Conservation (phyloP, 1,140 invertebrate species). For the Drosophila prosaltans region DNA sequence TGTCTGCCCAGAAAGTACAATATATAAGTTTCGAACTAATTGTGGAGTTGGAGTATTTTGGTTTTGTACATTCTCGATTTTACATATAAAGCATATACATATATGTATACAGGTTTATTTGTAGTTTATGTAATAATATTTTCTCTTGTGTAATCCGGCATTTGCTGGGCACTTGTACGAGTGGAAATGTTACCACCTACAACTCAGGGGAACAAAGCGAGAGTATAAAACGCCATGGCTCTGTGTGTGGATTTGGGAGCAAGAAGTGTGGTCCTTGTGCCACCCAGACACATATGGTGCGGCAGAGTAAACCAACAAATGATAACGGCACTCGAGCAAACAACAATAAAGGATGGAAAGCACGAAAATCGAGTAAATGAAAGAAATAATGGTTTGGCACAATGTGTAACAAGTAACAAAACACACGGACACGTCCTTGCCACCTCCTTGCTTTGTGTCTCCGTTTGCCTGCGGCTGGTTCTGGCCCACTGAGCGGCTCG, state of each 20-base stretch:
- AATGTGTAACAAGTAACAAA: conserved; percentile 73
- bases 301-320: conserved; percentile 74
- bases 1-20: too few species aligned
- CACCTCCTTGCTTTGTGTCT: conserved; percentile 2
- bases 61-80: too few species aligned
- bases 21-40: too few species aligned
- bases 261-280: conserved; percentile 3
- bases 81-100: not conserved
- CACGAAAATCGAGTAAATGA: conserved; percentile 77
- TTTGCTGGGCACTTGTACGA: not conserved
- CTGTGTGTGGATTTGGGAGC: conserved; percentile 6
- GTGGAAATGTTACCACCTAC: not conserved
- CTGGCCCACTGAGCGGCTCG: conserved; percentile 5
- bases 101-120: not conserved
- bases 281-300: conserved; percentile 62
- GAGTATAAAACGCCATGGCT: conserved; percentile 7
- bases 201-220: conserved; percentile 1
- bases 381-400: conserved; percentile 71
- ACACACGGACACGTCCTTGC: conserved; percentile 36
- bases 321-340: conserved; percentile 80
- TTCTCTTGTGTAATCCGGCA: not conserved
- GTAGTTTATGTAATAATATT: not conserved
- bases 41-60: too few species aligned
- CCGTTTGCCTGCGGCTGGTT: conserved; percentile 2
- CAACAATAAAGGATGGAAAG: conserved; percentile 76